A percentile compares a stretch with the other conserved stretches of the same genome.
These are phyloP conservation scores for Sinella curviseta DNA, from an alignment of 1,140 invertebrate species.

Conservation along the genomic window DNA sequence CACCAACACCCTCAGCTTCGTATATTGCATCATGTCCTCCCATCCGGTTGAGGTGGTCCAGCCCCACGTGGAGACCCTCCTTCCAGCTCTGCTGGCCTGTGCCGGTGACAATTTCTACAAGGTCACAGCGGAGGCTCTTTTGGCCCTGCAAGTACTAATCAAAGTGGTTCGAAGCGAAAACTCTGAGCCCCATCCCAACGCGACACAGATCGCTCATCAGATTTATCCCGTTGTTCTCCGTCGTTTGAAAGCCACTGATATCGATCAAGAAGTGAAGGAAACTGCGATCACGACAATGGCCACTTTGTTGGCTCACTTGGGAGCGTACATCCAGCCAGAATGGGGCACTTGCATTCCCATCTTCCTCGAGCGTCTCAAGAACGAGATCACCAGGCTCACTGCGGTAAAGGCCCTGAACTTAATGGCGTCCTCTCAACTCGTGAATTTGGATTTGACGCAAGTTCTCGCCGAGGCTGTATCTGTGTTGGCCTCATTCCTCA, in stretches of 20 bases:
- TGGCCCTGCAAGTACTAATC: conserved; percentile 90
- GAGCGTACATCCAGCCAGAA: conserved; percentile 59
- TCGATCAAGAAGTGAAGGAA: conserved; percentile 98
- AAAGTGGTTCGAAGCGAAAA: conserved; percentile 74
- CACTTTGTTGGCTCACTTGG: conserved; percentile 41
- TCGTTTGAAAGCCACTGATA: conserved; percentile 88
- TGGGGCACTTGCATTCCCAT: conserved; percentile 84
- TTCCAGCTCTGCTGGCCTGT: conserved; percentile 82
- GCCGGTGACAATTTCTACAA: conserved; percentile 97
- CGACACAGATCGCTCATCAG: conserved; percentile 38
- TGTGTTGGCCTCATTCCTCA: conserved; percentile 86
- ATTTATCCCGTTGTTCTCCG: conserved; percentile 46
- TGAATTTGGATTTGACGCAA: conserved; percentile 76
- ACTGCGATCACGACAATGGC: conserved; percentile 94
- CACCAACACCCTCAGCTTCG: conserved; percentile 92
- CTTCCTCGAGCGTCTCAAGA: conserved; percentile 88
- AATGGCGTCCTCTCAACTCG: conserved; percentile 84
- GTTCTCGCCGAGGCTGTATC: conserved; percentile 87
- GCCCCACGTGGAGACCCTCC: conserved; percentile 75
- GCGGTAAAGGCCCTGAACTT: conserved; percentile 94
- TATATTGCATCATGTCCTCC: conserved; percentile 80
- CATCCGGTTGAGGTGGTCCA: conserved; percentile 75
- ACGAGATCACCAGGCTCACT: conserved; percentile 94
- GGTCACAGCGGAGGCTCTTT: conserved; percentile 90
- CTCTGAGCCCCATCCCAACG: conserved; percentile 40